phyloP scores from a whole-genome alignment of 2,113 vertebrate species.

The Gnathonemus longibarbis region DNA sequence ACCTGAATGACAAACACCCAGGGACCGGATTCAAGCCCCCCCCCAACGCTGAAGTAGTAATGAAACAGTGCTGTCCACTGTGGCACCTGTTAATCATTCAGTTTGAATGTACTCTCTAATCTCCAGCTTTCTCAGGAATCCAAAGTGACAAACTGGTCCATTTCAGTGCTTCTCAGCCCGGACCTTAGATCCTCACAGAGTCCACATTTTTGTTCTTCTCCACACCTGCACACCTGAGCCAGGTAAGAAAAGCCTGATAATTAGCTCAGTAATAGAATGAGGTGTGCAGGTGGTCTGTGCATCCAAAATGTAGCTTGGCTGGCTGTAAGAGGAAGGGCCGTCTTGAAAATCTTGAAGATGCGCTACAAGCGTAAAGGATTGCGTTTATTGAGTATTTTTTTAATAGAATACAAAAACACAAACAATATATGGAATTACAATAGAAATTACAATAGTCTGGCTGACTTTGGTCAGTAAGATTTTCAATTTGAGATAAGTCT shows the following conservation, averaged over 20 bases:
- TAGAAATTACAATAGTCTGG: no score
- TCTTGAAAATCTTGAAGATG: not conserved
- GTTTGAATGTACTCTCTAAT: not conserved
- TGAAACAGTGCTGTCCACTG: not conserved
- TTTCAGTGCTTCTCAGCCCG: not conserved
- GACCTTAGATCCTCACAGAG: not conserved
- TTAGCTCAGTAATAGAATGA: not conserved
- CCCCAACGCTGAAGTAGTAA: not conserved
- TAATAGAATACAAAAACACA: not conserved
- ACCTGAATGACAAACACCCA: not conserved
- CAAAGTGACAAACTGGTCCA: not conserved
- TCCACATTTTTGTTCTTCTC: not conserved
- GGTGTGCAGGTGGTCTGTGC: not conserved
- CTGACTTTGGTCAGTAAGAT: not conserved
- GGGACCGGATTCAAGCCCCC: not conserved
- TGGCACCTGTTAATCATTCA: not conserved
- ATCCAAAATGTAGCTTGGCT: not conserved
- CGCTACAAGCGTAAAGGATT: not conserved
- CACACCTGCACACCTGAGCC: not conserved
- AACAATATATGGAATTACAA: not conserved
- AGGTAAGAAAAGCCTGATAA: not conserved
- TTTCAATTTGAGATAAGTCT: not conserved
- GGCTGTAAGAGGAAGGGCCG: not conserved
- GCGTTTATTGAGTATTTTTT: not conserved
- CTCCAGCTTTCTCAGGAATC: not conserved